Evolutionary conservation across 2,888 invertebrate species (phyloP), one percentile per base, ranked within the genome.

Genomic region (Scelioninae gen. 1): DNA sequence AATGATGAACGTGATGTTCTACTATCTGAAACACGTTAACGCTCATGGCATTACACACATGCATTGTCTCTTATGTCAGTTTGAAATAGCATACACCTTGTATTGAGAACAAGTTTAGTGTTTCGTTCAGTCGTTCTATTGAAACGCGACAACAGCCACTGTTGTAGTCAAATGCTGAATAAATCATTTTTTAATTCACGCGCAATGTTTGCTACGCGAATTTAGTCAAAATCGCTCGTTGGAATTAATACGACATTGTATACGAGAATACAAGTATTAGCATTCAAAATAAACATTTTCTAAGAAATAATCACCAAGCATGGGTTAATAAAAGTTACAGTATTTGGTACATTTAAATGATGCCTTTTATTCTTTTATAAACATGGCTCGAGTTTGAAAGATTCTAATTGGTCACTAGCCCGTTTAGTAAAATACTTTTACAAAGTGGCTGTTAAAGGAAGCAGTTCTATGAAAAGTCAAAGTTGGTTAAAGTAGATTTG

Each of bases 11-110:
- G 81, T 81, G 76, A 71, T 56, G 60, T 76, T 76, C 47, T 49
- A 23, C n/a, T 60, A 62, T 63, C 51, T 56, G 75, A 75, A 78
- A 78, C 83, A 85, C 85, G 86, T 87, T 85, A 85, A 78, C 85
- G 82, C 79, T 82, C 71, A 16, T 76, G 72, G 55, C 55, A 68
- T 63, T 60, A 56, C 58, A 60, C 11, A 51, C 76, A 40, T 32
- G 53, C 43, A 69, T 69, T 68, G 53, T 69, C 49, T 53, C 43
- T 68, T 65, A 47, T 34, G 58, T 58, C 58, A 58, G 58, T 38
- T 58, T 40, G 40, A 38, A 63, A 65, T 60, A 65, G 43, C 38
- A 47, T 45, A 45, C 38, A 53, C 49, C 31, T 62, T 51, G 55
- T 1, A 34, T 45, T 65, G 47, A 66, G 49, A 63, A 65, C 69